Base-by-base conservation (phyloP, 2,113 vertebrate species). In the Hemibagrus wyckioides region DNA sequence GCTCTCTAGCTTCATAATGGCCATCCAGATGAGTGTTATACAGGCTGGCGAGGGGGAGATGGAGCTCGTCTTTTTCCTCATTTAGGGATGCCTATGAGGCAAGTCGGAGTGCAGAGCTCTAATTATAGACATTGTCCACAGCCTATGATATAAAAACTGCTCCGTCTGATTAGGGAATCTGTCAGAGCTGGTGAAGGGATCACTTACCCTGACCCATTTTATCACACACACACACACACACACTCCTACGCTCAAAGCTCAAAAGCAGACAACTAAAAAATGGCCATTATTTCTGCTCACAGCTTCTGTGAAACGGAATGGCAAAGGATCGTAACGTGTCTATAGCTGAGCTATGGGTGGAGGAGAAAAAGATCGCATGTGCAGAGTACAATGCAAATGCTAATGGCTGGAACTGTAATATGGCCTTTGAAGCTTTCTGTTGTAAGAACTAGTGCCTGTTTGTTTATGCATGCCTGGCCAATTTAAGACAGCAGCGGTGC, bases 51-150 rank as follows among this genome's bases (percentile, higher is more conserved):
- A 86, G 44, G 4, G 33, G 4, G 69, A 86, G 83, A 83, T 52
- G 59, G 76, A 63, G 73, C 67, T 82, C 15, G 52, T 61, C 76
- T 89, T 81, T 76, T 76, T 63, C 61, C 65, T 87, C 57, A 81
- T 85, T 82, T 85, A 81, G 57, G 73, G 67, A n/a, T 86, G 81
- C 80, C 87, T 85, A 79, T 44, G 65, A 69, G 76, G 39, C 73
- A 39, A 63, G 76, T 76, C 69, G 52, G 81, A 87, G 73, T 88
- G 86, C 85, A 10, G 48, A 4, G 17, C 80, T 92, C 89, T 92
- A 91, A 91, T 92, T 92, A 90, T 92, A 90, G 90, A 85, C 82
- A 69, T 82, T 54, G 83, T 90, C 80, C 86, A 85, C 84, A 65
- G 88, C 80, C 79, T 85, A 87, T 85, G 77, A 89, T 85, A 83